These are phyloP conservation scores for Pelmatolapia mariae DNA, from an alignment of 2,113 vertebrate species.

Conservation along the genomic window DNA sequence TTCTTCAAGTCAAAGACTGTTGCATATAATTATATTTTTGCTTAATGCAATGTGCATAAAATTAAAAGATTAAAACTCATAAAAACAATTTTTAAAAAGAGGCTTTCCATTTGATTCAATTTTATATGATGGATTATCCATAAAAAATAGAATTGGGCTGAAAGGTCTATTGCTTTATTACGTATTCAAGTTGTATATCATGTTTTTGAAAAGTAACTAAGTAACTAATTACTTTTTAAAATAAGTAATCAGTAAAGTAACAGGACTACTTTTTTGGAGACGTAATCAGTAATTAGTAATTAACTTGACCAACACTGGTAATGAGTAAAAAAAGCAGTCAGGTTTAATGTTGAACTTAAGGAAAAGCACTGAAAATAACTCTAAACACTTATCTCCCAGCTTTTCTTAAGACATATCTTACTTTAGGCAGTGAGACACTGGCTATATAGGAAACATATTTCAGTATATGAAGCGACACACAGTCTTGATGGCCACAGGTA, in stretches of 20 bases:
- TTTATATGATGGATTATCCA: background rate
- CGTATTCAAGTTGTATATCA: background rate
- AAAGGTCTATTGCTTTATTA: background rate
- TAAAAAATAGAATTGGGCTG: background rate
- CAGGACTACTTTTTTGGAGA: background rate
- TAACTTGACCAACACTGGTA: background rate
- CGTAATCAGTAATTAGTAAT: background rate
- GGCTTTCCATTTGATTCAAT: background rate
- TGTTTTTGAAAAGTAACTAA: background rate
- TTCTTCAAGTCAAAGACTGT: background rate
- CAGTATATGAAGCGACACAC: background rate
- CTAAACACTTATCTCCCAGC: background rate
- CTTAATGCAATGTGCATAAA: background rate
- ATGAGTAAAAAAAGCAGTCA: background rate
- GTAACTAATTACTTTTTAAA: background rate
- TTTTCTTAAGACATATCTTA: background rate
- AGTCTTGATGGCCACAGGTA: background rate
- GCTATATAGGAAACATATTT: background rate
- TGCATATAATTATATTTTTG: background rate
- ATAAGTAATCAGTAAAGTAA: background rate
- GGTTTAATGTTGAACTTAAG: background rate
- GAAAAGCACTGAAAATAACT: background rate
- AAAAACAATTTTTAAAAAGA: background rate
- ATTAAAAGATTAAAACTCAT: background rate
- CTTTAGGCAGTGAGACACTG: background rate